These are phyloP conservation scores for Prosopocoilus inquinatus DNA, from an alignment of 2,888 invertebrate genomes.

Conservation along the genomic window DNA sequence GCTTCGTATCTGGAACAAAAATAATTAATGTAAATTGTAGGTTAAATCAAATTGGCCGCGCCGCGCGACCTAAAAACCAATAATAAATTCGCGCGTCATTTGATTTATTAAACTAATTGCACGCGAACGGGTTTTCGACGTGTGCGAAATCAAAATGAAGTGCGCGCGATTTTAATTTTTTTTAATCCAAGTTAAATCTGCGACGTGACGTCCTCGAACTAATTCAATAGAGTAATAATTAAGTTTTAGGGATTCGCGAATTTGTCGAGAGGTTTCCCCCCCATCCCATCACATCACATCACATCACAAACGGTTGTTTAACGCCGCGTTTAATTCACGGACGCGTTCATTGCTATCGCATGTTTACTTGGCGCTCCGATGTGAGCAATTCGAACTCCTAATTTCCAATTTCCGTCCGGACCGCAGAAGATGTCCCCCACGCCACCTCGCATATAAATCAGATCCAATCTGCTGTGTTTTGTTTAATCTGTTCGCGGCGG, in stretches of 20 bases:
- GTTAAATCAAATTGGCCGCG: background rate
- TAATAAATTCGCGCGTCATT: too few relatives aligned
- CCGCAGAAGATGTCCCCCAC: conserved; percentile 29
- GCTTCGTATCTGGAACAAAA: conserved; percentile 72
- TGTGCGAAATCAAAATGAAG: background rate
- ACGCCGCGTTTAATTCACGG: conserved; percentile 18
- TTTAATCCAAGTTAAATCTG: too few relatives aligned
- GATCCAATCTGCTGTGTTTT: conserved; percentile 22
- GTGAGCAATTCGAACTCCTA: conserved; percentile 26
- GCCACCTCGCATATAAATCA: conserved; percentile 34
- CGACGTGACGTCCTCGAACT: background rate
- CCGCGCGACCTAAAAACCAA: too few relatives aligned
- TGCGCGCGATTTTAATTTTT: conserved; percentile 4
- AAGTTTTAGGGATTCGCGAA: too few relatives aligned
- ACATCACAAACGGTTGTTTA: background rate
- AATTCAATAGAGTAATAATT: conserved; percentile 6
- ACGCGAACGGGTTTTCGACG: background rate
- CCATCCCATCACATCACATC: too few relatives aligned
- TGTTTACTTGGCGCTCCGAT: conserved; percentile 21
- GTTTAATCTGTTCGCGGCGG: conserved; percentile 8
- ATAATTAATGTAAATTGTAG: background rate
- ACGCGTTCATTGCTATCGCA: conserved; percentile 6
- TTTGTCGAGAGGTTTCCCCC: too few relatives aligned
- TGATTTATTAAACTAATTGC: too few relatives aligned
- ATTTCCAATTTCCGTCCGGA: conserved; percentile 32